Evolutionary conservation across 2,113 vertebrate genomes (phyloP), one percentile per base, ranked within the genome.

Genomic region (Sinocyclocheilus anshuiensis): DNA sequence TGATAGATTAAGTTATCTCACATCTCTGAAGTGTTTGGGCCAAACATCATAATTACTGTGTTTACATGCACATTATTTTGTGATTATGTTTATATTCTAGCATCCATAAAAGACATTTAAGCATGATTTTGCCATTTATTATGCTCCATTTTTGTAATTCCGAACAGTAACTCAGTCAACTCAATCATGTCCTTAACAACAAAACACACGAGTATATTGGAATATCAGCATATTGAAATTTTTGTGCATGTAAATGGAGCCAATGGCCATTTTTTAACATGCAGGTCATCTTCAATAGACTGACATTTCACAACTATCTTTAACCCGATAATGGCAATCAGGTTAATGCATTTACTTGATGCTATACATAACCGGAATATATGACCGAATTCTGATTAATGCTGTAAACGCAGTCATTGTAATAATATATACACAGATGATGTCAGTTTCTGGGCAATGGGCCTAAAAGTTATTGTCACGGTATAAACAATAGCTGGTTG

Each of bases 361-460:
- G 74, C 74, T 74, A 33, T 42, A 22, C 20, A n/a, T 42, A 74
- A 74, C 36, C n/a, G 10, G 6, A 76, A 76, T 24, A 26, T 57
- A 33, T 11, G 24, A 22, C 50, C 4, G 5, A 55, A 59, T 57
- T 57, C 53, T 33, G 77, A 57, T 59, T 11, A 79, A 79, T 59
- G 29, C 2, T 59, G 18, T 18, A 55, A 78, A 78, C 29, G 26
- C 74, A 26, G 74, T 53, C 39, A 79, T 50, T 78, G 75, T 77
- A 65, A 77, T 81, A 83, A 55, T 71, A 89, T 53, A 77, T 24
- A 81, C 84, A 84, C 63, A 85, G 78, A 86, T 89, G 83, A 82
- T 86, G 88, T 87, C 85, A 89, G 82, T 72, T n/a, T 67, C 85
- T 85, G 88, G 88, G 88, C 85, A 84, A 81, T 20, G 39, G 33